Conservation (phyloP, 2,888 invertebrate species). For the Selenia dentaria region DNA sequence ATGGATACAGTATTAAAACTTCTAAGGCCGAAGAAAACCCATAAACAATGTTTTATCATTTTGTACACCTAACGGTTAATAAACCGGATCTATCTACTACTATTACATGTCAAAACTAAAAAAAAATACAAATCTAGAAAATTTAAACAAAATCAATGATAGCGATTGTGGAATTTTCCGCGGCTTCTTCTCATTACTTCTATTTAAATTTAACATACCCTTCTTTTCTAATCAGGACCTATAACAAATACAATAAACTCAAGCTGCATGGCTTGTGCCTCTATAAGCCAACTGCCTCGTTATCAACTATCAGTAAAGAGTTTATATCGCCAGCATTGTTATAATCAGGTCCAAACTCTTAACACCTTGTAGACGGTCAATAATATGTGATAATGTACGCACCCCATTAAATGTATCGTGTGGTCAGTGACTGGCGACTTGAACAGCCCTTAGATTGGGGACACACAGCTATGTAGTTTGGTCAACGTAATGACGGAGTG, state of each 20-base stretch:
- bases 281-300: constrained; percentile 16
- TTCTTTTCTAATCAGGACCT: neutral
- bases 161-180: too few species aligned
- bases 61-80: too few species aligned
- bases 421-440: constrained; percentile 72
- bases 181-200: too few species aligned
- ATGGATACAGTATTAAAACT: too few species aligned
- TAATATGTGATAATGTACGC: constrained; percentile 72
- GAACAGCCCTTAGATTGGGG: constrained; percentile 60
- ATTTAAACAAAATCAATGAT: too few species aligned
- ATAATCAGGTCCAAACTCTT: constrained; percentile 37
- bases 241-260: constrained; percentile 10
- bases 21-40: too few species aligned
- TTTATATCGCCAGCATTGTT: constrained; percentile 17
- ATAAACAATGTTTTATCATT: too few species aligned
- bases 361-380: constrained; percentile 79
- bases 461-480: constrained; percentile 47
- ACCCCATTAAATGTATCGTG: constrained; percentile 63
- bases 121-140: too few species aligned
- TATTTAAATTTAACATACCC: too few species aligned
- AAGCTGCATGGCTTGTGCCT: constrained; percentile 19
- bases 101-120: too few species aligned
- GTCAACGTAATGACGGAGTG: constrained; percentile 12
- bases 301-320: constrained; percentile 21
- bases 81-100: too few species aligned